Evolutionary conservation across 2,888 invertebrate species (phyloP).

Genomic region (Nyleta sp.): DNA sequence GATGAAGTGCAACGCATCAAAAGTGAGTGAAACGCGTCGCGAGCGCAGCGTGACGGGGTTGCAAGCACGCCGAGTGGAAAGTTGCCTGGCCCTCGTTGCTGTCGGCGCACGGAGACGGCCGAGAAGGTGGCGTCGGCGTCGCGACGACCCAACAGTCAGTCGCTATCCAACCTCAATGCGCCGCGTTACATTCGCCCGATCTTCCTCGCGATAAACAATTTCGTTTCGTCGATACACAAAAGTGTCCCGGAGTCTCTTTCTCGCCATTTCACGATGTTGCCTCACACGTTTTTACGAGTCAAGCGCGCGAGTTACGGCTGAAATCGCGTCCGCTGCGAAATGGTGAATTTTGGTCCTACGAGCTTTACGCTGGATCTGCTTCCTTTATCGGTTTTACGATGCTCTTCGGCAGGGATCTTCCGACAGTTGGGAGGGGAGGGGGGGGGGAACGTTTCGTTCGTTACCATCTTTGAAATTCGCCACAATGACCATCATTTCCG

Average conservation of each 20-base stretch:
- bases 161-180: conserved; percentile 80
- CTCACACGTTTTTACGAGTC: conserved; percentile 2
- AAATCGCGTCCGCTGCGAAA: conserved; percentile 21
- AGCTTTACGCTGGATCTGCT: neutral
- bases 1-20: conserved; percentile 63
- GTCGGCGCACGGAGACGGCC: conserved; percentile 64
- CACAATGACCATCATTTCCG: too few species aligned
- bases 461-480: too few species aligned
- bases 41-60: conserved; percentile 62
- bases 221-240: conserved; percentile 3
- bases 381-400: conserved; percentile 13
- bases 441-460: too few species aligned
- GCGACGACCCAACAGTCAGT: conserved; percentile 81
- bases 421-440: too few species aligned
- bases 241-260: too few species aligned
- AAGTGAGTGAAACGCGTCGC: conserved; percentile 62
- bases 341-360: conserved; percentile 31
- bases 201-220: conserved; percentile 46
- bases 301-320: conserved; percentile 14
- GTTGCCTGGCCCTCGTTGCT: conserved; percentile 69
- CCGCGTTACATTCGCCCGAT: conserved; percentile 72
- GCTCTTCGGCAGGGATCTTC: too few species aligned
- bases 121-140: conserved; percentile 80
- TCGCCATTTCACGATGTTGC: conserved; percentile 23
- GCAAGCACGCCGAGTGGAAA: conserved; percentile 63